Conservation (phyloP, 2,797 vertebrate species). For the Antennarius maculatus region DNA sequence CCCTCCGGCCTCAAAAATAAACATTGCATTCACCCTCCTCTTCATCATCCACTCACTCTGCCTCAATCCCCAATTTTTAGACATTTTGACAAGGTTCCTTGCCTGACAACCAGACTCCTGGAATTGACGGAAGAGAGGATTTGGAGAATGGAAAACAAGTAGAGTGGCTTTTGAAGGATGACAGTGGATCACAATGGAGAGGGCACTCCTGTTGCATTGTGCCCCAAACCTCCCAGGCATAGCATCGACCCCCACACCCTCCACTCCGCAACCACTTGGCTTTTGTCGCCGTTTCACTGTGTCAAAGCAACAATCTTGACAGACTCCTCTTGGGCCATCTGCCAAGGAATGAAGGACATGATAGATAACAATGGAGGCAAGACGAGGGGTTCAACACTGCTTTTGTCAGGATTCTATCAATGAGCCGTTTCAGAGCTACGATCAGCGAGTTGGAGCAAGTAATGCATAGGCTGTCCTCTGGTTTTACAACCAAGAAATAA, state of each 20-base stretch:
- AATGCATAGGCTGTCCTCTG: conserved; percentile 18
- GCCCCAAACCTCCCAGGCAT: conserved; percentile 42
- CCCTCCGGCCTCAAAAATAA: neutral
- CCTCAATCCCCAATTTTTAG: conserved; percentile 61
- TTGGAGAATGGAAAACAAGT: conserved; percentile 78
- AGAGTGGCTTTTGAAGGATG: conserved; percentile 80
- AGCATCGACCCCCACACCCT: conserved; percentile 35
- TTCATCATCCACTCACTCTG: conserved; percentile 40
- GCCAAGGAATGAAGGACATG: conserved; percentile 68
- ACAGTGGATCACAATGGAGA: conserved; percentile 81
- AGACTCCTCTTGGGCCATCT: conserved; percentile 63
- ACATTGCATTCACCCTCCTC: conserved; percentile 14
- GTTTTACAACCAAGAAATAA: conserved; percentile 31
- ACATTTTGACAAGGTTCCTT: conserved; percentile 76
- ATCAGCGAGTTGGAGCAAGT: conserved; percentile 2
- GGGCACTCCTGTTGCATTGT: conserved; percentile 74
- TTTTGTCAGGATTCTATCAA: conserved; percentile 45
- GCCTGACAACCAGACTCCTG: conserved; percentile 76
- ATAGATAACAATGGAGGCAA: conserved; percentile 62
- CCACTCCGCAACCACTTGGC: conserved; percentile 62
- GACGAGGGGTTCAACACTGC: conserved; percentile 34
- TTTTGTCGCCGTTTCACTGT: conserved; percentile 63
- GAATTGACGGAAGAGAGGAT: conserved; percentile 69
- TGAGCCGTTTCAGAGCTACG: conserved; percentile 36
- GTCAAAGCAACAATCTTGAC: conserved; percentile 72